Evolutionary conservation across 1,140 invertebrate species (phyloP).

Genomic region (Diachasma alloeum): DNA sequence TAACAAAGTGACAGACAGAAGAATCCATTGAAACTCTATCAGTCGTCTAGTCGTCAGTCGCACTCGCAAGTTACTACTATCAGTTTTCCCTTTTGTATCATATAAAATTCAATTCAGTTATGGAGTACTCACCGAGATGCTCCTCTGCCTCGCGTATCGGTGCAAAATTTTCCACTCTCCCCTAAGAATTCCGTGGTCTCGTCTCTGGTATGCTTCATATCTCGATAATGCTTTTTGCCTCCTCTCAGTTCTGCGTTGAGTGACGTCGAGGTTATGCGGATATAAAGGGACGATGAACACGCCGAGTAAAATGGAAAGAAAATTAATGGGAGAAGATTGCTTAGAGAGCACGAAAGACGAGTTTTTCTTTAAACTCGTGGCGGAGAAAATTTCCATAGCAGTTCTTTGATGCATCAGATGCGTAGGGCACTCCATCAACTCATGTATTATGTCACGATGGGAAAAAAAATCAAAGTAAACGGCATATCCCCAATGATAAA

Average conservation of each 20-base stretch:
- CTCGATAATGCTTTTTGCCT: conserved; percentile 3
- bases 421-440: neutral
- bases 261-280: conserved; percentile 2
- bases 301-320: conserved; percentile 17
- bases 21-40: too few relatives aligned
- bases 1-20: too few relatives aligned
- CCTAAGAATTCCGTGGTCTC: neutral
- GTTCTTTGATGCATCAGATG: conserved; percentile 16
- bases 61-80: neutral
- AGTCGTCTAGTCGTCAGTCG: too few relatives aligned
- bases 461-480: neutral
- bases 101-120: neutral
- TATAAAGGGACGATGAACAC: neutral
- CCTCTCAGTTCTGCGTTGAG: neutral
- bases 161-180: neutral
- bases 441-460: neutral
- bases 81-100: neutral
- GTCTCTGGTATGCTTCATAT: neutral
- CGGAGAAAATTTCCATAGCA: neutral
- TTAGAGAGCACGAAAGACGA: neutral
- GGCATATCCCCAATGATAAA: neutral
- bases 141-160: neutral
- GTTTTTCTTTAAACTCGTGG: neutral
- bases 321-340: conserved; percentile 20
- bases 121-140: neutral